Evolutionary conservation across 2,797 vertebrate genomes (phyloP), one percentile per base, ranked within the genome.

Genomic region (Tenualosa ilisha): DNA sequence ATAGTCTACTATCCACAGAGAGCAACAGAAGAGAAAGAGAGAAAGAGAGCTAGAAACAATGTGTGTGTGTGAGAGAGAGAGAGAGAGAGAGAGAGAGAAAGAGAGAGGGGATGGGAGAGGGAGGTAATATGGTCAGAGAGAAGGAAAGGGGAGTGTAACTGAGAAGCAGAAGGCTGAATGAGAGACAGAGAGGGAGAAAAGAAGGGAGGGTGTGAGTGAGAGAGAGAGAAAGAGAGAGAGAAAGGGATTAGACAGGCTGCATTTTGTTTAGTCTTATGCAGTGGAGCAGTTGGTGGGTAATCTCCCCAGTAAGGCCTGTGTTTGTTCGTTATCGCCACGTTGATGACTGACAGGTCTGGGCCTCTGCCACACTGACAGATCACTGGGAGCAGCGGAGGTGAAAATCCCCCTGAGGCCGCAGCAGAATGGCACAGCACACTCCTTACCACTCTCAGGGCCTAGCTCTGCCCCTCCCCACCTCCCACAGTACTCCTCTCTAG

Each of bases 271-370:
- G 40, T 79, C 72, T 79, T 43, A 46, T 46, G 40, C 72, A 46
- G 72, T 6, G 37, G 40, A 79, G 72, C 72, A 79, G 72, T 79
- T 79, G 72, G 72, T 79, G 15, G 72, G 40, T 79, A 79, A 79
- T 79, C 72, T 40, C 72, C 40, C 17, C 1, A 51, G 72, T 43
- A 46, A 22, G 72, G 72, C 72, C 13, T 46, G 72, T 46, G 72
- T 43, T 79, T 46, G 40, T 46, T 43, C 2, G 17, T 22, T 79
- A 79, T 79, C 72, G 17, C 2, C 72, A 9, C 8, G 40, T 4
- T 13, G 72, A 79, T 79, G 72, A 79, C 72, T 79, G 72, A 79
- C 22, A 43, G 72, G 15, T 1, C 15, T 46, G 72, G 72, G 37
- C 72, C 72, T 79, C 40, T 37, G 31, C 72, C 72, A 20, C 17